Evolutionary conservation across 1,140 invertebrate genomes (phyloP).

Genomic region (Drosophila santomea): DNA sequence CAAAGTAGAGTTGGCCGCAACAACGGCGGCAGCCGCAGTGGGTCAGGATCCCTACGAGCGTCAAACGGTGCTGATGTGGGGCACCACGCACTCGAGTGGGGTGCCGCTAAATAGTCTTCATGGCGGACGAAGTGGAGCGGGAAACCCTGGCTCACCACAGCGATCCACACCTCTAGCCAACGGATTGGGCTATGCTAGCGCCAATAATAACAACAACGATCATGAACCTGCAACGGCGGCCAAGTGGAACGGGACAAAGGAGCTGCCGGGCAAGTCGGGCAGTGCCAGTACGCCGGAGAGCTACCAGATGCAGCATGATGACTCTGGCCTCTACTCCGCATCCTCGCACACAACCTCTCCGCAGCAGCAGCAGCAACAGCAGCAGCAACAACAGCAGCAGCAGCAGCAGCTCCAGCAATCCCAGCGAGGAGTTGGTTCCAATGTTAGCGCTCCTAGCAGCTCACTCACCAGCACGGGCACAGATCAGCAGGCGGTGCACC

Average conservation of each 20-base stretch:
- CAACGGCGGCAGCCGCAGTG: conserved; percentile 8
- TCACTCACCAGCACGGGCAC: conserved; percentile 55
- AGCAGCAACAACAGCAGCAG: conserved; percentile 33
- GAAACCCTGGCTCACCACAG: conserved; percentile 69
- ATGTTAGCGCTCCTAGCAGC: conserved; percentile 66
- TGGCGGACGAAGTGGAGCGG: conserved; percentile 64
- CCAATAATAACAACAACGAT: conserved; percentile 70
- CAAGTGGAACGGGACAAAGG: conserved; percentile 80
- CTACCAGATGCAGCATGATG: conserved; percentile 78
- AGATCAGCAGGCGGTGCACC: conserved; percentile 49
- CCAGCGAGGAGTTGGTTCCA: conserved; percentile 60
- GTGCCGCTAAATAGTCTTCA: conserved; percentile 64
- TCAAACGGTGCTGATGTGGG: conserved; percentile 95
- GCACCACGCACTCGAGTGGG: conserved; percentile 85
- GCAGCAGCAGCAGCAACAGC: conserved; percentile 69
- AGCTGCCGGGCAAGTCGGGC: conserved; percentile 60
- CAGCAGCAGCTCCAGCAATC: conserved; percentile 40
- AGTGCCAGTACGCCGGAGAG: conserved; percentile 71
- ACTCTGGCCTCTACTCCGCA: conserved; percentile 79
- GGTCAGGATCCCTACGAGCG: conserved; percentile 86
- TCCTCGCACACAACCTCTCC: conserved; percentile 82
- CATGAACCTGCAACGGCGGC: conserved; percentile 50
- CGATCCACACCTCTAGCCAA: conserved; percentile 71
- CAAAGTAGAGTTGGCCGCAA: conserved; percentile 80
- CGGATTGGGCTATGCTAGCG: conserved; percentile 61